Percentiles rank a stretch among this genome's conserved stretches.
These are phyloP conservation scores for Cataglyphis altisquamis DNA, from an alignment of 2,888 invertebrate species.

Conservation along the genomic window DNA sequence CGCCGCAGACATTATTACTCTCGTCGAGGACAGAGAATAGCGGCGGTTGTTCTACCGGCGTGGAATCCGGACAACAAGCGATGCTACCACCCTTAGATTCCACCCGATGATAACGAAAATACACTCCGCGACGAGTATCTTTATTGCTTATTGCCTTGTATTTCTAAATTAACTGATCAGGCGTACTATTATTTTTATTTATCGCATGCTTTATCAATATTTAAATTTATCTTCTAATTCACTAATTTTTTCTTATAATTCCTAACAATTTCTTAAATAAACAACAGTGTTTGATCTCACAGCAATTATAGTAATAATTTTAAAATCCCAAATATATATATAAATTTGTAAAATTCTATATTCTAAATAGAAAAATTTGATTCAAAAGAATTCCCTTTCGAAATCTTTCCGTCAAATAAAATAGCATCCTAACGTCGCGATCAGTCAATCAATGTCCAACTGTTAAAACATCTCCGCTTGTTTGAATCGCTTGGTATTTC, in stretches of 20 bases:
- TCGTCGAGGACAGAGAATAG: conserved; percentile 34
- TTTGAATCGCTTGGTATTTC: not conserved
- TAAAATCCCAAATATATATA: not conserved
- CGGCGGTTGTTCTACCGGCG: conserved; percentile 43
- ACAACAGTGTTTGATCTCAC: not conserved
- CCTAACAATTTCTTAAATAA: not conserved
- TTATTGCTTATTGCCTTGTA: conserved; percentile 44
- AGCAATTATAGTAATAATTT: not conserved
- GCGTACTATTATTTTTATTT: not conserved
- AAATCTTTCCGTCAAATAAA: not conserved
- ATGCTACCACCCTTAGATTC: conserved; percentile 26
- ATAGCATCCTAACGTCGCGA: not conserved
- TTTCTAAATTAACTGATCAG: conserved; percentile 35
- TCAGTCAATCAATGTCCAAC: not conserved
- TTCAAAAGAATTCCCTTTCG: not conserved
- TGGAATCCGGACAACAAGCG: conserved; percentile 50
- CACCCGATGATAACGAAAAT: conserved; percentile 37
- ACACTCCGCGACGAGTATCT: conserved; percentile 20
- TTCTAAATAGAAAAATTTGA: not conserved
- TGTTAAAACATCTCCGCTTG: not conserved
- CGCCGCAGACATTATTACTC: conserved; percentile 56
- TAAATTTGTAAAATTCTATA: not conserved
- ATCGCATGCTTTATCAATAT: not conserved
- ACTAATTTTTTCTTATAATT: not conserved
- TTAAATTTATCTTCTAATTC: not conserved